These are phyloP conservation scores for Kuschelorhynchus macadamiae DNA, from an alignment of 2,888 invertebrate genomes.

Conservation along the genomic window DNA sequence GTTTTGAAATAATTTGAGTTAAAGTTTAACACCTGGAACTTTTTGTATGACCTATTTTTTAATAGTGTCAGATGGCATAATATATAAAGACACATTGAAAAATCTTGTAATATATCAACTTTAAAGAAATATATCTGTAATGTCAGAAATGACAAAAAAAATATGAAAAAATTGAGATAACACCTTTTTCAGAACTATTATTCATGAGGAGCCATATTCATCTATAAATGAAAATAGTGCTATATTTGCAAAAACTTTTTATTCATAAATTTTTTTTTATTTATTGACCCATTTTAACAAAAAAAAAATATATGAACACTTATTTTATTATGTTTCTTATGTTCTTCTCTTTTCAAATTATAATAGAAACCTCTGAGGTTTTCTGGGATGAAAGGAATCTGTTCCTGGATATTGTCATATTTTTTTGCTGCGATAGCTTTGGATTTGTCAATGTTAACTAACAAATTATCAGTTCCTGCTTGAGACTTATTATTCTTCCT, in stretches of 20 bases:
- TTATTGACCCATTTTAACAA: background rate
- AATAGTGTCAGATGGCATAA: too few relatives aligned
- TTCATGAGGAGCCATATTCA: background rate
- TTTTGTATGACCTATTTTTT: too few relatives aligned
- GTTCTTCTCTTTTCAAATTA: conserved; percentile 3
- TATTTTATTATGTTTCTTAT: conserved; percentile 10
- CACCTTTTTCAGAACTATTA: conserved; percentile 1
- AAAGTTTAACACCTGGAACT: too few relatives aligned
- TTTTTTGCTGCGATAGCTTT: conserved; percentile 22
- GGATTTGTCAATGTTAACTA: conserved; percentile 11
- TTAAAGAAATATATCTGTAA: too few relatives aligned
- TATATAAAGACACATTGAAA: too few relatives aligned
- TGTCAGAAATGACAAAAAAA: too few relatives aligned
- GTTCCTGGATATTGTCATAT: conserved; percentile 18
- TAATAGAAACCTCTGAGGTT: conserved; percentile 1
- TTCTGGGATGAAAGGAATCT: conserved; percentile 8
- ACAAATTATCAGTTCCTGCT: background rate
- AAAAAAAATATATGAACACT: background rate
- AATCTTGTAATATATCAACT: too few relatives aligned
- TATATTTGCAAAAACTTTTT: too few relatives aligned
- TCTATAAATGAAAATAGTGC: too few relatives aligned
- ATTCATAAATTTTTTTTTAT: too few relatives aligned
- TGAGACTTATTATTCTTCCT: conserved; percentile 4
- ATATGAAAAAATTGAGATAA: conserved; percentile 7
- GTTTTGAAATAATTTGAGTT: too few relatives aligned